Conservation (phyloP, 2,888 invertebrate species). For the Hermodice carunculata region DNA sequence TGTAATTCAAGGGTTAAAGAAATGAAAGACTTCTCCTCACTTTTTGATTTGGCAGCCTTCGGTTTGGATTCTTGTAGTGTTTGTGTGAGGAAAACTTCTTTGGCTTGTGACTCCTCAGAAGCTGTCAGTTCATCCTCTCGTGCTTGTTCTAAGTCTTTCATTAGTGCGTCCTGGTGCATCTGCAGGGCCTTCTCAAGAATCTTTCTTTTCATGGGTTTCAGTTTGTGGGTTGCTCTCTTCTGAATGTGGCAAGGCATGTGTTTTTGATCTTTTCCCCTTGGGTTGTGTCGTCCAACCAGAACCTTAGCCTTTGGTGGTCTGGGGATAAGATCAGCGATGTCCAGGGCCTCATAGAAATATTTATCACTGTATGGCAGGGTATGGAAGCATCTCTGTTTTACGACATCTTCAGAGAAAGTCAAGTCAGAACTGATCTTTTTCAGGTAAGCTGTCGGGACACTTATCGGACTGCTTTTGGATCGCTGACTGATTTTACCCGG, state of each 20-base stretch:
- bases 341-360: conserved; percentile 58
- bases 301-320: conserved; percentile 40
- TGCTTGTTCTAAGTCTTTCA: conserved; percentile 25
- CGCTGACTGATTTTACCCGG: neutral
- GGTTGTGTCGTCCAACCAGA: conserved; percentile 54
- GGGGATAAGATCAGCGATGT: conserved; percentile 50
- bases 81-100: conserved; percentile 26
- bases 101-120: neutral
- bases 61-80: conserved; percentile 11
- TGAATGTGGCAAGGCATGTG: conserved; percentile 61
- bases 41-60: no score
- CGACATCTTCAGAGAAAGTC: conserved; percentile 64
- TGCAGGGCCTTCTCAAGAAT: conserved; percentile 51
- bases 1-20: no score
- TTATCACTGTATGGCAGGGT: conserved; percentile 65
- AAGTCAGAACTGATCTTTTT: conserved; percentile 59
- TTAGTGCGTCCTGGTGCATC: conserved; percentile 53
- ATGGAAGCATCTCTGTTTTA: conserved; percentile 61
- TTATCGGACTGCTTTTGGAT: neutral
- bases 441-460: conserved; percentile 42
- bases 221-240: conserved; percentile 45
- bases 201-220: conserved; percentile 55
- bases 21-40: neutral
- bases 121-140: conserved; percentile 5
- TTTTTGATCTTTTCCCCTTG: conserved; percentile 47